A percentile compares a stretch with the other conserved stretches of the same genome.
These are phyloP conservation scores for Anser cygnoides DNA, from an alignment of 2,113 vertebrate genomes.

Conservation along the genomic window DNA sequence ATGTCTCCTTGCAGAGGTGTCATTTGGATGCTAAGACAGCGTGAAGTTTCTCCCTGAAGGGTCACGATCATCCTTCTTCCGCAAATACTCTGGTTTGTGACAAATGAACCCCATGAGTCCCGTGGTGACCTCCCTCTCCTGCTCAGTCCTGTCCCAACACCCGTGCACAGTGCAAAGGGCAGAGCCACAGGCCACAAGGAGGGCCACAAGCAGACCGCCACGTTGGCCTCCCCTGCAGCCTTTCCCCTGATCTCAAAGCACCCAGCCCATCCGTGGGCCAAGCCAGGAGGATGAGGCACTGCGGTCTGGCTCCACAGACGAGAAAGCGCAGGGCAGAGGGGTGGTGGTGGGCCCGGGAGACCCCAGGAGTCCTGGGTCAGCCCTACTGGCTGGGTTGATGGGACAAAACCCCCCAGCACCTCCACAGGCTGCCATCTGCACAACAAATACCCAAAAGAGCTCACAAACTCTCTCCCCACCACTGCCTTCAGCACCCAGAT, in stretches of 20 bases:
- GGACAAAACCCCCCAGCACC: background rate
- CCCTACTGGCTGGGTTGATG: background rate
- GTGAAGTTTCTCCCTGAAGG: background rate
- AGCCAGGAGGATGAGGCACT: accelerated
- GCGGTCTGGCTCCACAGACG: accelerated
- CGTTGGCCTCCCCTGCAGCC: background rate
- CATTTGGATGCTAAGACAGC: accelerated
- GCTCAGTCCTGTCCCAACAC: accelerated
- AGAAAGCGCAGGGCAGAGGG: background rate
- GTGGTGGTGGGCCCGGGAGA: background rate
- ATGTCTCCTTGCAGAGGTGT: accelerated
- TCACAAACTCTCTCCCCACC: background rate
- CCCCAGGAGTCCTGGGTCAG: background rate
- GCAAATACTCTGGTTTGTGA: background rate
- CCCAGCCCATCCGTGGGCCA: background rate
- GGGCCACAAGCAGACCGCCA: background rate
- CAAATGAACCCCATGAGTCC: accelerated
- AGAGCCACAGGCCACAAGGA: background rate
- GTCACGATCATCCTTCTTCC: background rate
- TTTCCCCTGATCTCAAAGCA: background rate
- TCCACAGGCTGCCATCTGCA: accelerated
- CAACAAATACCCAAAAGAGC: background rate
- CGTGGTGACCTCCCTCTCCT: background rate
- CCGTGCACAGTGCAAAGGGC: background rate
- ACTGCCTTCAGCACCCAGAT: background rate